Conservation (phyloP, 2,888 invertebrate genomes). For the Endomychus coccineus region DNA sequence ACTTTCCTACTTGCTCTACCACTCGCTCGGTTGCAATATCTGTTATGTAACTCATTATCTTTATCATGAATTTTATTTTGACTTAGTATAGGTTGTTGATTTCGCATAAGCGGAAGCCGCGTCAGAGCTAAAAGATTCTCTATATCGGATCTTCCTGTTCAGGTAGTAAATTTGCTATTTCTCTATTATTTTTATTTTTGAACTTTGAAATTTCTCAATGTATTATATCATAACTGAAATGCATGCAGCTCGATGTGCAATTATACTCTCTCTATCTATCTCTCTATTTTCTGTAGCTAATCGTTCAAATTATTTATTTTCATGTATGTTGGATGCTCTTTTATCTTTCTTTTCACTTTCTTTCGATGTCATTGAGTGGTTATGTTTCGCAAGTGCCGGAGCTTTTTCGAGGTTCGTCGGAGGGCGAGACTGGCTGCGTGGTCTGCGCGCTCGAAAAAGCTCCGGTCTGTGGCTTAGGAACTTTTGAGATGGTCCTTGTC, state of each 20-base stretch:
- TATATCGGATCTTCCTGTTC: constrained; percentile 17
- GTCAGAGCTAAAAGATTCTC: neutral
- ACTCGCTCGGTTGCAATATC: constrained; percentile 40
- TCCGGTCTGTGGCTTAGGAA: constrained; percentile 57
- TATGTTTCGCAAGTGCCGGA: constrained; percentile 33
- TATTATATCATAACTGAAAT: too few species aligned
- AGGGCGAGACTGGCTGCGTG: constrained; percentile 1
- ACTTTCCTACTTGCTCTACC: constrained; percentile 53
- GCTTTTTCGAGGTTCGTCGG: constrained; percentile 22
- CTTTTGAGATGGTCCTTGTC: constrained; percentile 90
- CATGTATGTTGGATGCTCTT: constrained; percentile 43
- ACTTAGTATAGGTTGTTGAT: constrained; percentile 1
- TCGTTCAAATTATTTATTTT: too few species aligned
- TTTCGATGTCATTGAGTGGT: constrained; percentile 42
- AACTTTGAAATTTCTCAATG: too few species aligned
- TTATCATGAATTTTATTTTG: constrained; percentile 17
- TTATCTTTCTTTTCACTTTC: constrained; percentile 25
- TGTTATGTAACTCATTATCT: constrained; percentile 15
- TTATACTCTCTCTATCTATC: too few species aligned
- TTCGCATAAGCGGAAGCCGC: too few species aligned
- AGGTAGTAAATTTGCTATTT: constrained; percentile 25
- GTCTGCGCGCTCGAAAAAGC: constrained; percentile 28
- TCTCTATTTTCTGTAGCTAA: too few species aligned
- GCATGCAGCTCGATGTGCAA: too few species aligned
- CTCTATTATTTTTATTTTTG: too few species aligned